Conservation (phyloP, 30 jellyfish, hydroid and myxozoan species). For the Pelagia noctiluca region DNA sequence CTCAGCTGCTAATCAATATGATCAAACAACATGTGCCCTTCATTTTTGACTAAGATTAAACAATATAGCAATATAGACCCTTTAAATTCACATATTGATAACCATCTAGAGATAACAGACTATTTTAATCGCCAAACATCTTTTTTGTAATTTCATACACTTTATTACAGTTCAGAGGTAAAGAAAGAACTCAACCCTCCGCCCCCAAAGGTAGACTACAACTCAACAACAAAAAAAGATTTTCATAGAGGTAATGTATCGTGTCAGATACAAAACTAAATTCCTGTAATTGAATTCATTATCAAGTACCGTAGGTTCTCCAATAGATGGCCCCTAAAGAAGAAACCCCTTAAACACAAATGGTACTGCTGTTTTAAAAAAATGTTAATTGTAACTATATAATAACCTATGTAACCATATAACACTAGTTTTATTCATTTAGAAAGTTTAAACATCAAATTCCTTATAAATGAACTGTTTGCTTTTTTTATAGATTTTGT, state of each 20-base stretch:
- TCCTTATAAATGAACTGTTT: no score
- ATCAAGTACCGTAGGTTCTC: not conserved
- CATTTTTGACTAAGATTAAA: no score
- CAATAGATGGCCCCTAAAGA: not conserved
- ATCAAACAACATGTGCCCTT: no score
- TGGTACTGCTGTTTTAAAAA: no score
- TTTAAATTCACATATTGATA: not conserved
- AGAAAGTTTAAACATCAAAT: no score
- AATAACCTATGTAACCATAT: no score
- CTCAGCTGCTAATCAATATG: no score
- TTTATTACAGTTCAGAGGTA: conserved; percentile 49
- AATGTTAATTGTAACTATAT: no score
- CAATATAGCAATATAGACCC: no score
- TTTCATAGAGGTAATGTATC: conserved; percentile 49
- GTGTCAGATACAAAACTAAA: not conserved
- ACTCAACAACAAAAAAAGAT: conserved; percentile 80
- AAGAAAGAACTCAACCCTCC: conserved; percentile 68
- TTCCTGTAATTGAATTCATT: not conserved
- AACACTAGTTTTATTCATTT: no score
- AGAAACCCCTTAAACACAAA: no score
- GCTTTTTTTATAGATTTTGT: conserved; percentile 57
- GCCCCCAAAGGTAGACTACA: conserved; percentile 75
- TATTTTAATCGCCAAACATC: not conserved
- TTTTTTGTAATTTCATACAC: not conserved
- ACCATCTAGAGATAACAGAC: not conserved